Evolutionary conservation across 2,113 vertebrate species (phyloP).

Genomic region (Zapornia atra): DNA sequence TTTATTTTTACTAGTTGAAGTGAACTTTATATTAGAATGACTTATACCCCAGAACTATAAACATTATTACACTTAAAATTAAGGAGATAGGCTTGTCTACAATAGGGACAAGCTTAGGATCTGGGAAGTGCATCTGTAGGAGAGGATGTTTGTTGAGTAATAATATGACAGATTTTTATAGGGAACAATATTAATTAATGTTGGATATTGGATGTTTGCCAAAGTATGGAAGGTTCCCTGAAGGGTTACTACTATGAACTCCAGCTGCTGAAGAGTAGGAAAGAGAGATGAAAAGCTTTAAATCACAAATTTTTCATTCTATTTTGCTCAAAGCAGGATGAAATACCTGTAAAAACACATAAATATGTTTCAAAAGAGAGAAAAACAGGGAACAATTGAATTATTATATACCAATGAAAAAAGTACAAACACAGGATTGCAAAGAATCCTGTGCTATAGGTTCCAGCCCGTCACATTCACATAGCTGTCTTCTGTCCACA

Average conservation of each 20-base stretch:
- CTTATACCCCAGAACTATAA: background rate
- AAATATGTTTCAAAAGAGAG: background rate
- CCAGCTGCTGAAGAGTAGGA: background rate
- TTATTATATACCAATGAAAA: background rate
- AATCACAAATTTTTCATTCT: background rate
- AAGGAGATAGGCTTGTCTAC: background rate
- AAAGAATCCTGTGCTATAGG: background rate
- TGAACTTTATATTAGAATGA: background rate
- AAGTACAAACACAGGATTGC: background rate
- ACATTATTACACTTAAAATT: background rate
- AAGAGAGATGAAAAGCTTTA: background rate
- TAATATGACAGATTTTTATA: background rate
- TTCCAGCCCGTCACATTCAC: background rate
- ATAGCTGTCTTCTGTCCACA: background rate
- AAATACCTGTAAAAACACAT: background rate
- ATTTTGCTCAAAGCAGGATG: background rate
- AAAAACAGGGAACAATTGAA: background rate
- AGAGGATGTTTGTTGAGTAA: background rate
- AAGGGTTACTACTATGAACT: background rate
- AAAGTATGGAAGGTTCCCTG: background rate
- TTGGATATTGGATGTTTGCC: background rate
- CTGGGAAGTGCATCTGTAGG: background rate
- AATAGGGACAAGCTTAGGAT: background rate
- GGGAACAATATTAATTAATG: background rate
- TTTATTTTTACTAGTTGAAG: background rate